Evolutionary conservation across 1,140 invertebrate species (phyloP).

Genomic region (Radopholus similis): DNA sequence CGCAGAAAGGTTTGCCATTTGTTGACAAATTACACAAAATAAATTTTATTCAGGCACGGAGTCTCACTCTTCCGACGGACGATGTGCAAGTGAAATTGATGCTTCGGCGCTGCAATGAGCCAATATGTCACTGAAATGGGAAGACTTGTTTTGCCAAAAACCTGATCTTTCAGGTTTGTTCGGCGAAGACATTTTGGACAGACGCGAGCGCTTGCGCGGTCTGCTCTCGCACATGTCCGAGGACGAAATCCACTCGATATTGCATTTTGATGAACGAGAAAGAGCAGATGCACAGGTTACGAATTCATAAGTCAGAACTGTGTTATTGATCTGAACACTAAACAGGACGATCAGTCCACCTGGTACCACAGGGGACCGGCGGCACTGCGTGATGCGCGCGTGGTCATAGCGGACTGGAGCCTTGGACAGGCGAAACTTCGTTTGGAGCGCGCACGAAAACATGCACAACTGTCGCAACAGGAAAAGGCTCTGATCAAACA

Average conservation of each 20-base stretch:
- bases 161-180: conserved; percentile 47
- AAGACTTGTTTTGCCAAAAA: conserved; percentile 11
- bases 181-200: conserved; percentile 56
- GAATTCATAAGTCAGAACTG: conserved; percentile 4
- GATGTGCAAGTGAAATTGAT: conserved; percentile 58
- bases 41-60: background rate
- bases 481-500: conserved; percentile 55
- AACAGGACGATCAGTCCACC: conserved; percentile 41
- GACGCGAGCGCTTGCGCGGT: conserved; percentile 51
- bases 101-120: conserved; percentile 52
- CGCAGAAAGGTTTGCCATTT: conserved; percentile 49
- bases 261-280: conserved; percentile 47
- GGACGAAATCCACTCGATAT: conserved; percentile 50
- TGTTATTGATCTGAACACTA: conserved; percentile 8
- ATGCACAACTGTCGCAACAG: conserved; percentile 32
- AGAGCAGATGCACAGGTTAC: conserved; percentile 21
- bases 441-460: conserved; percentile 43
- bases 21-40: conserved; percentile 9
- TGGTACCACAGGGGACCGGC: conserved; percentile 56
- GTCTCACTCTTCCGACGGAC: conserved; percentile 48
- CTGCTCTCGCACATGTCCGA: conserved; percentile 50
- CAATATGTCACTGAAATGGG: conserved; percentile 49
- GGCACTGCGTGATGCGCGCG: conserved; percentile 44
- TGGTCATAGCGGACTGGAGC: conserved; percentile 55
- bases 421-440: conserved; percentile 45